Percentiles rank a stretch among this genome's conserved stretches.
Evolutionary conservation across 2,797 vertebrate species (phyloP).

Genomic region (Alectoris magna): DNA sequence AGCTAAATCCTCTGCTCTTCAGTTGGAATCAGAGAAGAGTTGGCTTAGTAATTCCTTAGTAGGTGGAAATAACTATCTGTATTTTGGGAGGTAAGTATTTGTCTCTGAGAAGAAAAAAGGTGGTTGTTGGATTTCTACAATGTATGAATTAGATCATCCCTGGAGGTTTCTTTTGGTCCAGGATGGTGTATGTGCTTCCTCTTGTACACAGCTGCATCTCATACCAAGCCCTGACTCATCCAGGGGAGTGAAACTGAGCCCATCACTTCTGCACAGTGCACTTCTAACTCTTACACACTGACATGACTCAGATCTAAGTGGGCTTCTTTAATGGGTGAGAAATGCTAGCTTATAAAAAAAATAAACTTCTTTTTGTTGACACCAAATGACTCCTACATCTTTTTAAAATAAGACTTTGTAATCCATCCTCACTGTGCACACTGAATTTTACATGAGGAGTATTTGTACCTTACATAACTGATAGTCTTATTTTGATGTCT

Average conservation of each 20-base stretch:
- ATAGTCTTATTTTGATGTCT: background rate
- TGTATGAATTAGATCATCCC: background rate
- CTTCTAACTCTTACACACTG: background rate
- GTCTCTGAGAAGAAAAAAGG: background rate
- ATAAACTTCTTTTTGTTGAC: background rate
- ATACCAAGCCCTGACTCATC: background rate
- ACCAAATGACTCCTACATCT: background rate
- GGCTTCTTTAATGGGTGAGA: background rate
- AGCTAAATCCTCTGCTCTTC: background rate
- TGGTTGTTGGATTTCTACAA: background rate
- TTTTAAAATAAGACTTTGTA: background rate
- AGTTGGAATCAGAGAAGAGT: background rate
- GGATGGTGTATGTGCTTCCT: background rate
- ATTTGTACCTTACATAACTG: background rate
- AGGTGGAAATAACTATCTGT: background rate
- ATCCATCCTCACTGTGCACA: background rate
- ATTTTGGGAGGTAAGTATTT: background rate
- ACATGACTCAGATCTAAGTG: background rate
- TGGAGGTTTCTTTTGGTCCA: background rate
- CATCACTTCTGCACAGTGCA: background rate
- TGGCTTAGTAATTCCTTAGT: background rate
- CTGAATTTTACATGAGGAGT: background rate
- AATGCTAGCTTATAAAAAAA: background rate
- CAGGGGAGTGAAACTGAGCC: background rate
- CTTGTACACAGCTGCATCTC: background rate